Base-by-base conservation (phyloP, 2,113 vertebrate genomes). In the Eptesicus fuscus region DNA sequence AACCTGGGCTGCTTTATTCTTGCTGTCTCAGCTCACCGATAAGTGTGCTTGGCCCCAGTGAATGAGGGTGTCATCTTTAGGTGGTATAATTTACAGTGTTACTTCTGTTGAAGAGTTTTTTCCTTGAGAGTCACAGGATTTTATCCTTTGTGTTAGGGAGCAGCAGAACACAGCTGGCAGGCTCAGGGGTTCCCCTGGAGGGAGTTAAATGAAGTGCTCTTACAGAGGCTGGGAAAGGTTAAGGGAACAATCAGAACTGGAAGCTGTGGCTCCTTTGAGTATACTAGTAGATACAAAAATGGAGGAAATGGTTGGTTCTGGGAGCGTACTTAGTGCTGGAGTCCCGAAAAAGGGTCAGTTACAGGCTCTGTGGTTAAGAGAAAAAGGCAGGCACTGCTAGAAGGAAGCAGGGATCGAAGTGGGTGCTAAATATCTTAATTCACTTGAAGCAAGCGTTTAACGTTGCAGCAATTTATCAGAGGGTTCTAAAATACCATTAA, bases 31-130 rank as follows among this genome's bases (percentile, higher is more conserved):
- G 35, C 35, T 37, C 20, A n/a, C 30, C 49, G 10, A 10, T 61
- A 69, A 20, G 20, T 70, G 20, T 70, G 5, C 14, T 71, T 84
- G 53, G 40, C 61, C 78, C 20, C 40, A 83, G 0, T 51, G 42
- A 63, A 51, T 28, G 23, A 51, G 20, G 30, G 17, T 63, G 9
- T 63, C 42, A 30, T 61, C 37, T 71, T 56, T 37, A 51, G 42
- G 40, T 20, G 16, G 42, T 73, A 42, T 85, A 40, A 49, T 78
- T 63, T 78, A 47, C 28, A 63, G n/a, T 71, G 59, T 71, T 28
- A 63, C 30, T 78, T 94, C 63, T 85, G 28, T 53, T 90, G 51
- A 89, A 77, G 78, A 78, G 51, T 78, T 90, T 90, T 78, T 78
- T 77, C 70, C n/a, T 51, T 51, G 20, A 51, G 14, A 63, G 40